These are phyloP conservation scores for Pedicia rivosa DNA, from an alignment of 2,888 invertebrate genomes.

Conservation along the genomic window DNA sequence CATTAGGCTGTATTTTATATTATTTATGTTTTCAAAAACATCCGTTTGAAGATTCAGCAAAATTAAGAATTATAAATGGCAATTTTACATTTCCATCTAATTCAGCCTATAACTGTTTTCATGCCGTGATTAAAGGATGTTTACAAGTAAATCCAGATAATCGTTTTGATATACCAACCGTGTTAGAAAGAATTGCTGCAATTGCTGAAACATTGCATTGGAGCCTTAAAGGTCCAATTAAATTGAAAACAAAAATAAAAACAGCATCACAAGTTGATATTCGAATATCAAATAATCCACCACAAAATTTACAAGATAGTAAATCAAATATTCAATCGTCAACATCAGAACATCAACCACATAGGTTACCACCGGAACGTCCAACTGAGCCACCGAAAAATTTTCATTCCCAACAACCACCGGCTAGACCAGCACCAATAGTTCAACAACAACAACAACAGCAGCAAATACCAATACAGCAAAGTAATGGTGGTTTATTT, in stretches of 20 bases:
- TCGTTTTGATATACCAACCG: slow-evolving; percentile 59
- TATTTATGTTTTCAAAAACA: slow-evolving; percentile 85
- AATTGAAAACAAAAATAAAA: slow-evolving; percentile 29
- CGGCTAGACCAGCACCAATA: slow-evolving; percentile 4
- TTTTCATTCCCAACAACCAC: slow-evolving; percentile 10
- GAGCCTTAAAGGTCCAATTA: slow-evolving; percentile 64
- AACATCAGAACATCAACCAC: no score
- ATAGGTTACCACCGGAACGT: slow-evolving; percentile 1
- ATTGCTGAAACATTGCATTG: slow-evolving; percentile 75
- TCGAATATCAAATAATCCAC: neutral
- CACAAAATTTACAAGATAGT: neutral
- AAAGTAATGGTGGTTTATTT: slow-evolving; percentile 43
- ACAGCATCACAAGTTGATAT: neutral
- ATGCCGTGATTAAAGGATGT: slow-evolving; percentile 78
- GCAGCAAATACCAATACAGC: slow-evolving; percentile 1
- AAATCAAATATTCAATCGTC: no score
- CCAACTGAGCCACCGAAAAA: slow-evolving; percentile 3
- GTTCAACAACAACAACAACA: slow-evolving; percentile 1
- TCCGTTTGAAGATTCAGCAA: slow-evolving; percentile 93
- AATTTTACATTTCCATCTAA: slow-evolving; percentile 80
- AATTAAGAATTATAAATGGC: slow-evolving; percentile 89
- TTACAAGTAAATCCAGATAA: slow-evolving; percentile 68
- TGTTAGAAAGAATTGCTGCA: slow-evolving; percentile 75
- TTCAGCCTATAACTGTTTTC: slow-evolving; percentile 66
- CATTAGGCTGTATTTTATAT: slow-evolving; percentile 89